phyloP scores from a whole-genome alignment of 2,113 vertebrate genomes.

The Prolemur simus region DNA sequence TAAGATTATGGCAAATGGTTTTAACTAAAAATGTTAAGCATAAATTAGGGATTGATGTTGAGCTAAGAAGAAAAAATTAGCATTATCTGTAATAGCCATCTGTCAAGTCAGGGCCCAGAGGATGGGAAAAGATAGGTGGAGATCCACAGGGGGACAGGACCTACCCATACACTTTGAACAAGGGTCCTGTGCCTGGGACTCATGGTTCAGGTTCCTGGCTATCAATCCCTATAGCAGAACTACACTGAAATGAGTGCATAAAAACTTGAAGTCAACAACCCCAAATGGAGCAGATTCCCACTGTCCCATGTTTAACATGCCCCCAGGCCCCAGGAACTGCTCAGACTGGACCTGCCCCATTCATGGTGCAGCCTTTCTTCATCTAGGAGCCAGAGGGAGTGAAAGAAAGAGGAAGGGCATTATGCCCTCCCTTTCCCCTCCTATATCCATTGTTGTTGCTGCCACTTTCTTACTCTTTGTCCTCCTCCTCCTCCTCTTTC shows the following conservation, averaged over 20 bases:
- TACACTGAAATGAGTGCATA: neutral
- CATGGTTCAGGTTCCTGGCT: neutral
- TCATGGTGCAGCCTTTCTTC: neutral
- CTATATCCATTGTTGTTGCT: slow-evolving; percentile 63
- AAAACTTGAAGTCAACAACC: neutral
- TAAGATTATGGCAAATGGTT: neutral
- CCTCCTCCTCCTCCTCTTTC: neutral
- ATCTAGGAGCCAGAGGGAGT: neutral
- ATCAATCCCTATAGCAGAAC: neutral
- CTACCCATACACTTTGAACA: neutral
- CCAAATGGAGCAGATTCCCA: neutral
- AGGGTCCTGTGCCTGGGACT: neutral
- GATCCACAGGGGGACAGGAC: neutral
- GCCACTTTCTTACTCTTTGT: neutral
- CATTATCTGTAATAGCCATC: neutral
- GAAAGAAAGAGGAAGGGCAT: neutral
- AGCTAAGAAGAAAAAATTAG: neutral
- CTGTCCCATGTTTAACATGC: neutral
- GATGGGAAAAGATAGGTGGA: neutral
- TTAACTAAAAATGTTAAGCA: neutral
- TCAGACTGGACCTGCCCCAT: neutral
- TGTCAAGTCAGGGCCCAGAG: neutral
- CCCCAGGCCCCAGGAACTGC: neutral
- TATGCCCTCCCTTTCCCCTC: neutral
- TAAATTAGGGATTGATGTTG: neutral